These are phyloP conservation scores for Rhorus exstirpatorius DNA, from an alignment of 2,888 invertebrate genomes.

Conservation along the genomic window DNA sequence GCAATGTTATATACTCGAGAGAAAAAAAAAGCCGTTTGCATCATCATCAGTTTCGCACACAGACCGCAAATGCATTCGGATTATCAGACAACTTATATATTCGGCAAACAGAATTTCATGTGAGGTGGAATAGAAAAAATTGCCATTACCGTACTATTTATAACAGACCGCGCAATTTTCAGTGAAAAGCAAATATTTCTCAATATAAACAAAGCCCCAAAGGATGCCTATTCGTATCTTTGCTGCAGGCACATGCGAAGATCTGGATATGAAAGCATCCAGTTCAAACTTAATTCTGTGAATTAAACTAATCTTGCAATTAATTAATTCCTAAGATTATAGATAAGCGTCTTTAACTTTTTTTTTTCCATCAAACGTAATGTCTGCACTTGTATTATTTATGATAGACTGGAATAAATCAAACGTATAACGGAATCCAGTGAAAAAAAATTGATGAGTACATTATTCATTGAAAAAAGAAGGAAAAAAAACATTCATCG, in stretches of 20 bases:
- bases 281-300: not conserved
- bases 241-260: no score
- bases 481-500: constrained; percentile 1
- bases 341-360: no score
- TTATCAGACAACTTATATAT: constrained; percentile 29
- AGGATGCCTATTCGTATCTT: no score
- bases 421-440: not conserved
- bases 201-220: no score
- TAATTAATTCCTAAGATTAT: no score
- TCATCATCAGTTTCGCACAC: constrained; percentile 41
- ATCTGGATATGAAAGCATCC: not conserved
- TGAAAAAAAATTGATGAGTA: not conserved
- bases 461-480: not conserved
- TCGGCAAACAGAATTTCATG: not conserved
- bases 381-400: no score
- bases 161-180: no score
- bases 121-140: no score
- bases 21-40: constrained; percentile 54
- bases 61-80: constrained; percentile 14
- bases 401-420: no score
- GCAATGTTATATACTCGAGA: constrained; percentile 19
- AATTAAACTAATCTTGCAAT: not conserved
- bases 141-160: no score
- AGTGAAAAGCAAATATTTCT: no score
- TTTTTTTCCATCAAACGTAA: no score